phyloP scores from a whole-genome alignment of 30 jellyfish, hydroid and myxozoan genomes.

The Chrysaora quinquecirrha region DNA sequence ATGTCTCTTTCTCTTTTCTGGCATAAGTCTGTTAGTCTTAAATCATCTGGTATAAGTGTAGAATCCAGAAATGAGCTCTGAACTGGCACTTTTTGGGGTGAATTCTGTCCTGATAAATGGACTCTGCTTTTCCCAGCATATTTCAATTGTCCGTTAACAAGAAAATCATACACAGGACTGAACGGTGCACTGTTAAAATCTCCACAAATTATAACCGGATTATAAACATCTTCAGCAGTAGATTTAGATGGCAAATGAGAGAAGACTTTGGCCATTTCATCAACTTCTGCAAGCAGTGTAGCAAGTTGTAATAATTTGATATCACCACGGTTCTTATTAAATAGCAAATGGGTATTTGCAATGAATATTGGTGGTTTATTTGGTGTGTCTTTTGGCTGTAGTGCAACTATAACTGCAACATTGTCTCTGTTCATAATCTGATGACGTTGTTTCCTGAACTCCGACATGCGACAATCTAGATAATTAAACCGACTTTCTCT shows the following conservation, averaged over 20 bases:
- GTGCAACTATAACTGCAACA: conserved; percentile 71
- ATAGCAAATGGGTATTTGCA: conserved; percentile 91
- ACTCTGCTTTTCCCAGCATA: conserved; percentile 61
- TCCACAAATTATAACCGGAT: conserved; percentile 88
- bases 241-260: conserved; percentile 19
- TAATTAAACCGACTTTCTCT: conserved; percentile 40
- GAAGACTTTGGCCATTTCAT: conserved; percentile 40
- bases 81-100: background rate
- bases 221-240: conserved; percentile 13
- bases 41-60: conserved; percentile 57
- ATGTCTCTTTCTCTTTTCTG: conserved; percentile 38
- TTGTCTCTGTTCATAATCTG: conserved; percentile 83
- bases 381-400: conserved; percentile 39
- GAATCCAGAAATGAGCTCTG: background rate
- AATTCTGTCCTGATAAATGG: conserved; percentile 81
- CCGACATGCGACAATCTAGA: conserved; percentile 36
- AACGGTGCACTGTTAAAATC: conserved; percentile 86
- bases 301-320: conserved; percentile 89
- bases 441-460: conserved; percentile 37
- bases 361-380: conserved; percentile 64
- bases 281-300: conserved; percentile 84
- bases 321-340: conserved; percentile 92
- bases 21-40: conserved; percentile 63
- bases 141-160: conserved; percentile 63
- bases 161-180: conserved; percentile 77